A percentile compares a stretch with the other conserved stretches of the same genome.
phyloP scores from a whole-genome alignment of 2,113 vertebrate genomes.

The Neolamprologus kungweensis region DNA sequence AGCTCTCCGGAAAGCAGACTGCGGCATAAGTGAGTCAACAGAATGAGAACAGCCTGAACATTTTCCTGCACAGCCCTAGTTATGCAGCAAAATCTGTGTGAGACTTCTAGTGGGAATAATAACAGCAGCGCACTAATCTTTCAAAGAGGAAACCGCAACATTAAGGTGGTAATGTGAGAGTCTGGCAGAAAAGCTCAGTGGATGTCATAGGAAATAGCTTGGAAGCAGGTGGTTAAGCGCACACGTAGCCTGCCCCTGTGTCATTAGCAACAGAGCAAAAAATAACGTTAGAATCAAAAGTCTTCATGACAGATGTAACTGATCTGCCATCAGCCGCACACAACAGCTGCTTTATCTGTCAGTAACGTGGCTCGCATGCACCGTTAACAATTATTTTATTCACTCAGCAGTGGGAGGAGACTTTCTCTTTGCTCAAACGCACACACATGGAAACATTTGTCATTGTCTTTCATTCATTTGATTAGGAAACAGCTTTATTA shows the following conservation, averaged over 20 bases:
- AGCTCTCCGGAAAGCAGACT: neutral
- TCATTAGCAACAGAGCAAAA: conserved; percentile 36
- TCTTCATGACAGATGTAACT: neutral
- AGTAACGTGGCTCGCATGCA: neutral
- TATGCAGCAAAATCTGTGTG: neutral
- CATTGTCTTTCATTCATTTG: neutral
- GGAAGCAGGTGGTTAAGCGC: conserved; percentile 53
- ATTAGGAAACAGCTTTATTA: neutral
- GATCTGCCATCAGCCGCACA: neutral
- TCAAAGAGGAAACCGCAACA: neutral
- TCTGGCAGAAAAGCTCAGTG: conserved; percentile 2
- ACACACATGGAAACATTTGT: neutral
- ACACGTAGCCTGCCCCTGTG: neutral
- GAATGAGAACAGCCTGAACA: neutral
- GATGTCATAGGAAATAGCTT: conserved; percentile 36
- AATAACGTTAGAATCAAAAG: conserved; percentile 31
- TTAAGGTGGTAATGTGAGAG: conserved; percentile 40
- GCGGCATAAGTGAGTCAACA: neutral
- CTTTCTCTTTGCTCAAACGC: neutral
- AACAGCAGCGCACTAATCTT: neutral
- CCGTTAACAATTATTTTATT: neutral
- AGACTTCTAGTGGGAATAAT: neutral
- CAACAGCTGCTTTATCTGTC: neutral
- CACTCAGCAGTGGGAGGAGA: neutral
- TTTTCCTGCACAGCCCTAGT: neutral